These are phyloP conservation scores for Polietes domitor DNA, from an alignment of 2,888 invertebrate genomes.

Conservation along the genomic window DNA sequence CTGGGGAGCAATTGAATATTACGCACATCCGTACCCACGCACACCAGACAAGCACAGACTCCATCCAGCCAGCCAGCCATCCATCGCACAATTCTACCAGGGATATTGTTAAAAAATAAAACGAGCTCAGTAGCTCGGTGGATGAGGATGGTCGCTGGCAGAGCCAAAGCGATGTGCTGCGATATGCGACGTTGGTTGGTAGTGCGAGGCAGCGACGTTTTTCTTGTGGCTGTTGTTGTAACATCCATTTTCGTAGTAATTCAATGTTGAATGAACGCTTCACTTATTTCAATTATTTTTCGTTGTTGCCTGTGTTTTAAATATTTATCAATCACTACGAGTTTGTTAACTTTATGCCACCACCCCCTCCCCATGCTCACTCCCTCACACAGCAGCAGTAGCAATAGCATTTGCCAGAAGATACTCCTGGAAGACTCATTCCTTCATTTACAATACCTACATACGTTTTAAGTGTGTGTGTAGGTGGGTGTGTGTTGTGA, in stretches of 20 bases:
- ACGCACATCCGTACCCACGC: background rate
- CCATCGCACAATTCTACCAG: background rate
- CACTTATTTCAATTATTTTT: slow-evolving; percentile 81
- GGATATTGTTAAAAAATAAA: slow-evolving; percentile 21
- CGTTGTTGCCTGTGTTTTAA: slow-evolving; percentile 80
- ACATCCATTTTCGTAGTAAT: slow-evolving; percentile 46
- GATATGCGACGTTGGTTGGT: no score
- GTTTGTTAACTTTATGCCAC: slow-evolving; percentile 77
- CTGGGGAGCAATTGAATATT: slow-evolving; percentile 65
- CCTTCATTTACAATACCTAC: background rate
- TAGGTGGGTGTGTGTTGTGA: slow-evolving; percentile 39
- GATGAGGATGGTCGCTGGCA: no score
- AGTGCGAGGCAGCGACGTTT: background rate
- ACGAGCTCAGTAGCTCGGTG: background rate
- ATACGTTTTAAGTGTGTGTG: no score
- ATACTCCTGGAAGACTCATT: slow-evolving; percentile 23
- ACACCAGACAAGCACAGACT: slow-evolving; percentile 3
- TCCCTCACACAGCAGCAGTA: background rate
- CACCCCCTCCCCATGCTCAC: slow-evolving; percentile 18
- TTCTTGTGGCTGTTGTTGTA: slow-evolving; percentile 31
- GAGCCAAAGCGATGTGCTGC: no score
- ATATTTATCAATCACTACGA: slow-evolving; percentile 81
- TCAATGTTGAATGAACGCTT: slow-evolving; percentile 75
- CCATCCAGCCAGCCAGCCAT: no score
- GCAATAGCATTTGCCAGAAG: slow-evolving; percentile 6